These are phyloP conservation scores for Cheilosia vernalis DNA, from an alignment of 2,888 invertebrate genomes.

Conservation along the genomic window DNA sequence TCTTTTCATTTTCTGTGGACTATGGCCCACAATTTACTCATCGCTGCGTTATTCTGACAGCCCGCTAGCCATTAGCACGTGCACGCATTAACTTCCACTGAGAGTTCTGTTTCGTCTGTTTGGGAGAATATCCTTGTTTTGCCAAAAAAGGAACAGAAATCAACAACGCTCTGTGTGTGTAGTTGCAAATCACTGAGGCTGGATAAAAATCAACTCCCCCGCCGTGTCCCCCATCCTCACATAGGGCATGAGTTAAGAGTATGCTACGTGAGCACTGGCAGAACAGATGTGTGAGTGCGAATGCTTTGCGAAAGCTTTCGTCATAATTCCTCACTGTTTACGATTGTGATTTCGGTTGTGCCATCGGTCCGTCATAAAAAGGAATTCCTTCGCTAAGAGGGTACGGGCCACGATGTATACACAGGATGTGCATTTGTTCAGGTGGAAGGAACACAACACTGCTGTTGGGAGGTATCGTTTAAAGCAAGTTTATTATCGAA, in stretches of 20 bases:
- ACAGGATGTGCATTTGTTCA: slow-evolving; percentile 67
- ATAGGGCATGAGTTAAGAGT: slow-evolving; percentile 68
- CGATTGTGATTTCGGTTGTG: slow-evolving; percentile 75
- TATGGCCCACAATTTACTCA: slow-evolving; percentile 8
- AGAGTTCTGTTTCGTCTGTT: slow-evolving; percentile 30
- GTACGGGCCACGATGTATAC: slow-evolving; percentile 26
- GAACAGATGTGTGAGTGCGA: slow-evolving; percentile 72
- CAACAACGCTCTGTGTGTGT: slow-evolving; percentile 39
- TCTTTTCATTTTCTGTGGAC: slow-evolving; percentile 9
- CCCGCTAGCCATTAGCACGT: slow-evolving; percentile 82
- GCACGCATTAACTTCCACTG: slow-evolving; percentile 80
- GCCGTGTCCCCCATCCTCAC: too few species aligned
- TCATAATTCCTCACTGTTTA: slow-evolving; percentile 75
- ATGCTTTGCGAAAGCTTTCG: slow-evolving; percentile 71
- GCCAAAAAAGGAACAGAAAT: not conserved
- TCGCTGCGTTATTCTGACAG: slow-evolving; percentile 67
- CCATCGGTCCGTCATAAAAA: slow-evolving; percentile 75
- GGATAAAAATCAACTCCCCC: slow-evolving; percentile 47
- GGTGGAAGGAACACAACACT: slow-evolving; percentile 64
- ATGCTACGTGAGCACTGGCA: slow-evolving; percentile 63
- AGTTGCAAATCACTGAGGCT: slow-evolving; percentile 68
- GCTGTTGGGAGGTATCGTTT: slow-evolving; percentile 49
- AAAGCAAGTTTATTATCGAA: slow-evolving; percentile 69
- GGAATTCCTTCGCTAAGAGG: slow-evolving; percentile 59
- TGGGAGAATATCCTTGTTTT: slow-evolving; percentile 45